A percentile compares a stretch with the other conserved stretches of the same genome.
phyloP scores from a whole-genome alignment of 2,113 vertebrate species.

The Nicator chloris region DNA sequence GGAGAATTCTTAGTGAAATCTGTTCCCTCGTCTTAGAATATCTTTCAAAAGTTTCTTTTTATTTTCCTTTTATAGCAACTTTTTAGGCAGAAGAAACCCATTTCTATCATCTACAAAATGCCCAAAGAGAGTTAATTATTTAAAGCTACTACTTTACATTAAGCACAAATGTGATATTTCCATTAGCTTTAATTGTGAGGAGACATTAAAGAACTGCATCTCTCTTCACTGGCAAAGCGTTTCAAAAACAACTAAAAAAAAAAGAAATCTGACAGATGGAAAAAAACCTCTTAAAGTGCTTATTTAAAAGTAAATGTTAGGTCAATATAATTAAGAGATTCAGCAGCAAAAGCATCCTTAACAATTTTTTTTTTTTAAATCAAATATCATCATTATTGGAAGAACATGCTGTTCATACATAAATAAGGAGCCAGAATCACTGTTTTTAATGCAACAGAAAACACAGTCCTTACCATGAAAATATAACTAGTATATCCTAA shows the following conservation, averaged over 20 bases:
- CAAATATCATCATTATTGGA: neutral
- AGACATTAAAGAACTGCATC: neutral
- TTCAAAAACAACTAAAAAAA: slow-evolving; percentile 21
- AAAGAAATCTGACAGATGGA: slow-evolving; percentile 29
- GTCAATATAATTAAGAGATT: slow-evolving; percentile 47
- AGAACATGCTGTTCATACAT: neutral
- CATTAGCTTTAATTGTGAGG: neutral
- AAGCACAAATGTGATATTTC: neutral
- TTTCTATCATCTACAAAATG: neutral
- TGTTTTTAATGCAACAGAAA: neutral
- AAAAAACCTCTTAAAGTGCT: neutral
- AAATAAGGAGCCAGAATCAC: neutral
- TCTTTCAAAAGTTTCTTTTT: neutral
- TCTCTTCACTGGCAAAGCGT: neutral
- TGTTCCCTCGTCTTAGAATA: neutral
- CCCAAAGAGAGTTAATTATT: slow-evolving; percentile 4
- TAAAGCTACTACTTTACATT: neutral
- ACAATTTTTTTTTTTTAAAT: neutral
- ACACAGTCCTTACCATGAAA: neutral
- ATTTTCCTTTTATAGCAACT: neutral
- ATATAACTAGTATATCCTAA: neutral
- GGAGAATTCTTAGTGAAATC: neutral
- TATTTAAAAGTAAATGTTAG: slow-evolving; percentile 47
- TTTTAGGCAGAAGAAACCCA: neutral
- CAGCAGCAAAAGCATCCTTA: neutral